Evolutionary conservation across 2,888 invertebrate genomes (phyloP).

Genomic region (Lasius fuliginosus): DNA sequence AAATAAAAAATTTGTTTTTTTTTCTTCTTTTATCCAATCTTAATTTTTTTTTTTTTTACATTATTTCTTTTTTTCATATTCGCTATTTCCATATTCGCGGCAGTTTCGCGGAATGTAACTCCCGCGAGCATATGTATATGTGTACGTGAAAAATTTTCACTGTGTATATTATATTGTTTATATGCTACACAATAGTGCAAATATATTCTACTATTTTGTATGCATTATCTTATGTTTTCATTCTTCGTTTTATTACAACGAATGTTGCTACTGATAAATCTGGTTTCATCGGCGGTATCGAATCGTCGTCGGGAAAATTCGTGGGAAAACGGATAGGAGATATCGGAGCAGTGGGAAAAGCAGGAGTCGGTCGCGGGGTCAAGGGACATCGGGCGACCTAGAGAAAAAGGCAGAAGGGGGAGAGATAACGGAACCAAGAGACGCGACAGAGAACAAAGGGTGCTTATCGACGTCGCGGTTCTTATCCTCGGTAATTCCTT

Average conservation of each 20-base stretch:
- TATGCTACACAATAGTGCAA: slow-evolving; percentile 6
- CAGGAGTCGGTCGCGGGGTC: slow-evolving; percentile 46
- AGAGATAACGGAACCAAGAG: slow-evolving; percentile 69
- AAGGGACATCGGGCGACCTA: slow-evolving; percentile 39
- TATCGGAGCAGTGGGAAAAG: slow-evolving; percentile 44
- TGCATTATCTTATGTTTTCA: neutral
- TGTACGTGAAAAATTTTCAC: slow-evolving; percentile 1
- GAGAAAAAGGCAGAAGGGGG: slow-evolving; percentile 68
- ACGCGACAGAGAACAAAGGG: slow-evolving; percentile 80
- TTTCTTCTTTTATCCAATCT: neutral
- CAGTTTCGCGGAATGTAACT: slow-evolving; percentile 21
- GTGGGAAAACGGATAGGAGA: slow-evolving; percentile 57
- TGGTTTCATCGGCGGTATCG: slow-evolving; percentile 34
- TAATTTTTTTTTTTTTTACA: slow-evolving; percentile 37
- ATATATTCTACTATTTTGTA: slow-evolving; percentile 27
- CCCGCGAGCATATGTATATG: neutral
- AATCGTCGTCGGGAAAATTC: slow-evolving; percentile 60
- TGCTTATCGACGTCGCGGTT: slow-evolving; percentile 83
- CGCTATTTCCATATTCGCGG: slow-evolving; percentile 19
- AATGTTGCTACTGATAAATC: slow-evolving; percentile 52
- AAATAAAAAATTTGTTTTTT: neutral
- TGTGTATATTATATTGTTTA: slow-evolving; percentile 18
- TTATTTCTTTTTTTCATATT: neutral
- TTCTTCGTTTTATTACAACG: slow-evolving; percentile 1
- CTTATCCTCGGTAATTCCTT: slow-evolving; percentile 78